Evolutionary conservation across 2,797 vertebrate genomes (phyloP).

Genomic region (Urosaurus nigricauda): DNA sequence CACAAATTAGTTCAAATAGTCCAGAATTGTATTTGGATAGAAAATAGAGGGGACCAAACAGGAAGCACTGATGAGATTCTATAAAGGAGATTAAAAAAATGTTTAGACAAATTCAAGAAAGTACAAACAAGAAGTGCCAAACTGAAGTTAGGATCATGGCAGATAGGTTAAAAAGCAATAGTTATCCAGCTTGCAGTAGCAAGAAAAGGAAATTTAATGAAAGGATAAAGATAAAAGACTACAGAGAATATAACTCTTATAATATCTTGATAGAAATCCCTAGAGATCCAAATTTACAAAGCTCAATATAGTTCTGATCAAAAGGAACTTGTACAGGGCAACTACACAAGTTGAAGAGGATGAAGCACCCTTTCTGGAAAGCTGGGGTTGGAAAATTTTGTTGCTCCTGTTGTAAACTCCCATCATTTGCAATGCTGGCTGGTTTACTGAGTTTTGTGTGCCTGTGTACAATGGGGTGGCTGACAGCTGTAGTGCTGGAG

Average conservation of each 20-base stretch:
- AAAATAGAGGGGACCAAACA: neutral
- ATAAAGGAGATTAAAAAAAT: neutral
- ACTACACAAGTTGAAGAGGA: neutral
- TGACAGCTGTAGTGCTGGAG: too few species aligned
- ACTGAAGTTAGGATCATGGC: neutral
- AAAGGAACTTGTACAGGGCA: neutral
- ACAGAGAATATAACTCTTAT: too few species aligned
- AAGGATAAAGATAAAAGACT: neutral
- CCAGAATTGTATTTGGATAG: neutral
- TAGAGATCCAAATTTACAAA: neutral
- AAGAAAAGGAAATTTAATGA: neutral
- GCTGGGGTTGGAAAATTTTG: neutral
- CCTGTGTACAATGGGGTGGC: too few species aligned
- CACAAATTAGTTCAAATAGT: too few species aligned
- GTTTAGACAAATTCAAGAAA: neutral
- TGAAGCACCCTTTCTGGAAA: neutral
- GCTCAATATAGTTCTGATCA: neutral
- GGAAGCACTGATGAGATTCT: neutral
- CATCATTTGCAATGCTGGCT: neutral
- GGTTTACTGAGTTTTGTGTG: too few species aligned
- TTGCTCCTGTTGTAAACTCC: too few species aligned
- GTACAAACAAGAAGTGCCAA: neutral
- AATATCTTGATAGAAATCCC: neutral
- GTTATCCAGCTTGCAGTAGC: neutral
- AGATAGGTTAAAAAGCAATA: neutral